Conservation (phyloP, 2,113 vertebrate genomes). For the Proterorhinus semilunaris region DNA sequence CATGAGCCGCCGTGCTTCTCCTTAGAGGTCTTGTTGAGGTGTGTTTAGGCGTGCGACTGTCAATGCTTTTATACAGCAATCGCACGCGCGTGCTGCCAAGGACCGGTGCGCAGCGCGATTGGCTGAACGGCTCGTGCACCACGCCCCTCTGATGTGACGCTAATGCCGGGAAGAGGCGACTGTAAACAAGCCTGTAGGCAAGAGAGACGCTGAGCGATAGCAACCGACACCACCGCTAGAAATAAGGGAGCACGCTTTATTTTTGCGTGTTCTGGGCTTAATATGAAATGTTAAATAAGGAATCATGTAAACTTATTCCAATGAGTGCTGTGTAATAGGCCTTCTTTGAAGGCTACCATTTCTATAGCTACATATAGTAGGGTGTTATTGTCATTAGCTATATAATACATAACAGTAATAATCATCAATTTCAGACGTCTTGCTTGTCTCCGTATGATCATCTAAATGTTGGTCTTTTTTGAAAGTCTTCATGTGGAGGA, state of each 20-base stretch:
- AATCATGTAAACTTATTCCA: background rate
- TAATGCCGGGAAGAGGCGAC: conserved; percentile 67
- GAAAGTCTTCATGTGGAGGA: conserved; percentile 49
- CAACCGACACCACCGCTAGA: conserved; percentile 19
- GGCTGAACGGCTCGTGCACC: conserved; percentile 17
- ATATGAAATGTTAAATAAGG: background rate
- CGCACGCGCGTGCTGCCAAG: conserved; percentile 13
- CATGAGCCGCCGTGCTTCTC: background rate
- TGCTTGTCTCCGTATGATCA: no score
- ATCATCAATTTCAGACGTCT: background rate
- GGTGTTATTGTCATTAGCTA: no score
- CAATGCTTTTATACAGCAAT: conserved; percentile 47
- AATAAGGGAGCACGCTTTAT: conserved; percentile 10
- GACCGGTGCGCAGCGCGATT: conserved; percentile 30
- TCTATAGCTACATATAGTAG: no score
- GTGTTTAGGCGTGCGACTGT: conserved; percentile 19
- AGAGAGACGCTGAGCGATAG: conserved; percentile 32
- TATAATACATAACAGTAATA: background rate
- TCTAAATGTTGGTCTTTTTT: conserved; percentile 14
- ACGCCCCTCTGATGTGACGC: conserved; percentile 70
- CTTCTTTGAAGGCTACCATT: background rate
- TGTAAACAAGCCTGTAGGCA: conserved; percentile 74
- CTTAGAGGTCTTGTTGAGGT: conserved; percentile 38
- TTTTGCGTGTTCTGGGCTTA: background rate
- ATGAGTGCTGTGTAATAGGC: background rate